These are phyloP conservation scores for Meiosimyza platycephala DNA, from an alignment of 2,888 invertebrate species.

Conservation along the genomic window DNA sequence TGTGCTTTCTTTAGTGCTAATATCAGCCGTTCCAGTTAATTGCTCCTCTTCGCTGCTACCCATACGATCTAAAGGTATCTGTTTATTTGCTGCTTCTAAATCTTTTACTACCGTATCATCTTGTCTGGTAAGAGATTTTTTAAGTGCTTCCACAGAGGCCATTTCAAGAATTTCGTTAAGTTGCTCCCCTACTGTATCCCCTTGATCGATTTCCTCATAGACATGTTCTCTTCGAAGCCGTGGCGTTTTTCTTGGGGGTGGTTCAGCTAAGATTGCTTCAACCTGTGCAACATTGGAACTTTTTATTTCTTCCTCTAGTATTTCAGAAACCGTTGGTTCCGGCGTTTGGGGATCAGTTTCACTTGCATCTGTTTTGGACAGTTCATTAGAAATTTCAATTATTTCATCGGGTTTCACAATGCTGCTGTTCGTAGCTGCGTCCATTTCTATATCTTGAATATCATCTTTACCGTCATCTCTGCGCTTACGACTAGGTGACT, in stretches of 20 bases:
- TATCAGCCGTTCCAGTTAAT: conserved; percentile 43
- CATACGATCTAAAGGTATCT: conserved; percentile 62
- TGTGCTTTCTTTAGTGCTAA: conserved; percentile 36
- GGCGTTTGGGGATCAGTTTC: conserved; percentile 34
- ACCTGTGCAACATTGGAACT: conserved; percentile 35
- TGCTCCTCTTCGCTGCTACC: conserved; percentile 67
- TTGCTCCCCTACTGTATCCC: conserved; percentile 41
- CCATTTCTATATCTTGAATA: conserved; percentile 34
- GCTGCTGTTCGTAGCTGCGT: conserved; percentile 46
- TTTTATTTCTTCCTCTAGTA: conserved; percentile 44
- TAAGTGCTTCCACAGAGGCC: conserved; percentile 59
- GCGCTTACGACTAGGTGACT: conserved; percentile 65
- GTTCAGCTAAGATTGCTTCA: conserved; percentile 20
- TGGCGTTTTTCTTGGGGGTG: conserved; percentile 62
- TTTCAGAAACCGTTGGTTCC: conserved; percentile 69
- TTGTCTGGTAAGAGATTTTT: conserved; percentile 61
- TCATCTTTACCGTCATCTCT: conserved; percentile 46
- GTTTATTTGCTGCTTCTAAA: conserved; percentile 67
- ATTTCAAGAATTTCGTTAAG: conserved; percentile 56
- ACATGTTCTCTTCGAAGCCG: conserved; percentile 73
- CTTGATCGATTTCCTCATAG: conserved; percentile 72
- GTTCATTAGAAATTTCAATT: conserved; percentile 56
- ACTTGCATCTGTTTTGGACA: not conserved
- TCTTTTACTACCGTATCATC: conserved; percentile 69
- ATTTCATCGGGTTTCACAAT: conserved; percentile 65